phyloP scores from a whole-genome alignment of 2,797 vertebrate genomes.

The Limnodromus scolopaceus region DNA sequence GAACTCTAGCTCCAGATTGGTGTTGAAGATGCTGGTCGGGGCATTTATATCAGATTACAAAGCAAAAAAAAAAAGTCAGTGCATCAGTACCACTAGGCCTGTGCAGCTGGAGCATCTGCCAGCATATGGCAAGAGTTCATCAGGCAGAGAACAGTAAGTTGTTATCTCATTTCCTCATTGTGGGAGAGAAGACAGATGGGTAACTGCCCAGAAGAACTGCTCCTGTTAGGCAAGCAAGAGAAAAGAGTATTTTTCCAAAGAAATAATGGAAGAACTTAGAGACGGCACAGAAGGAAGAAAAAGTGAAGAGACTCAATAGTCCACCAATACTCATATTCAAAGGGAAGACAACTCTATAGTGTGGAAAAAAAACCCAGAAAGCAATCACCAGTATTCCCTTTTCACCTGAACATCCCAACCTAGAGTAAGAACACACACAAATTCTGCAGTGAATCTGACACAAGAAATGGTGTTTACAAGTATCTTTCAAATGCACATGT shows the following conservation, averaged over 20 bases:
- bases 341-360: rapidly evolving
- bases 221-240: not conserved
- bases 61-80: no score
- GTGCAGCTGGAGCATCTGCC: not conserved
- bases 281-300: not conserved
- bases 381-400: not conserved
- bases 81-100: not conserved
- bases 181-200: not conserved
- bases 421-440: not conserved
- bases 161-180: not conserved
- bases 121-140: not conserved
- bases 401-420: not conserved
- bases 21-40: not conserved
- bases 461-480: not conserved
- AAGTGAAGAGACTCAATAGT: not conserved
- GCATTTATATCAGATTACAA: rapidly evolving
- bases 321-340: not conserved
- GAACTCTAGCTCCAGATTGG: not conserved
- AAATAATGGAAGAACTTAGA: not conserved
- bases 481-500: not conserved
- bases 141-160: not conserved
- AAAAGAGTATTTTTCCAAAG: not conserved
- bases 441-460: not conserved
- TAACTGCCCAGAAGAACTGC: not conserved
- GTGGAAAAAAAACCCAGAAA: not conserved